Evolutionary conservation across 2,888 invertebrate species (phyloP).

Genomic region (Caenorhabditis sp.): DNA sequence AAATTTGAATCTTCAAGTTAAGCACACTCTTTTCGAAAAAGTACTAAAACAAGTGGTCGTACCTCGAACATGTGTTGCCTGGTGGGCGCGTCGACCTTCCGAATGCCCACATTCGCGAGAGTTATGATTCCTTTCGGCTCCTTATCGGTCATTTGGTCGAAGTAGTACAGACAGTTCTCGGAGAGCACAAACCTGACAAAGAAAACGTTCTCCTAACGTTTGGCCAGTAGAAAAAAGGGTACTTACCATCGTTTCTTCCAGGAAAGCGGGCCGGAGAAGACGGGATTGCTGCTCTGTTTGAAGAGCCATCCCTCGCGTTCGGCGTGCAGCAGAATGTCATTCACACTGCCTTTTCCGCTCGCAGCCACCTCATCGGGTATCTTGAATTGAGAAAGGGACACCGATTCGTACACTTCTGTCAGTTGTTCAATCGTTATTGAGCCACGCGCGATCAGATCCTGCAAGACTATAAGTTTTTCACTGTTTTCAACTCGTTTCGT

Average conservation of each 20-base stretch:
- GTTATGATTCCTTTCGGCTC: slow-evolving; percentile 70
- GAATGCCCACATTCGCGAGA: slow-evolving; percentile 66
- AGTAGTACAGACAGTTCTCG: slow-evolving; percentile 69
- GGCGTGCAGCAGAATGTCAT: slow-evolving; percentile 50
- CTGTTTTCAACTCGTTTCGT: not conserved
- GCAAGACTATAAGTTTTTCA: slow-evolving; percentile 4
- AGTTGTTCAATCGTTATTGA: slow-evolving; percentile 24
- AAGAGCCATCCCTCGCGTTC: slow-evolving; percentile 70
- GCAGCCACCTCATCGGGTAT: slow-evolving; percentile 52
- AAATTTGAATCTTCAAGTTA: no score
- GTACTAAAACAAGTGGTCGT: not conserved
- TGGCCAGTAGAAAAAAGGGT: no score
- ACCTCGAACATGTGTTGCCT: slow-evolving; percentile 69
- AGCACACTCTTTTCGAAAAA: not conserved
- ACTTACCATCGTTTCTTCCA: slow-evolving; percentile 70
- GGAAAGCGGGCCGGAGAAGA: slow-evolving; percentile 66
- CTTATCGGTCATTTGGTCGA: slow-evolving; percentile 63
- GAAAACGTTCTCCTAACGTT: no score
- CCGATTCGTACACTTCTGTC: slow-evolving; percentile 40
- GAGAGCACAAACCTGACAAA: slow-evolving; percentile 65
- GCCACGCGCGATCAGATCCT: slow-evolving; percentile 41
- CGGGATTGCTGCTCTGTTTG: slow-evolving; percentile 67
- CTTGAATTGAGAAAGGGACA: slow-evolving; percentile 46
- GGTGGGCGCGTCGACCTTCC: slow-evolving; percentile 60
- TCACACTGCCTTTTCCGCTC: slow-evolving; percentile 41